Base-by-base conservation (phyloP, 2,888 invertebrate species). In the Charanyca ferruginea region DNA sequence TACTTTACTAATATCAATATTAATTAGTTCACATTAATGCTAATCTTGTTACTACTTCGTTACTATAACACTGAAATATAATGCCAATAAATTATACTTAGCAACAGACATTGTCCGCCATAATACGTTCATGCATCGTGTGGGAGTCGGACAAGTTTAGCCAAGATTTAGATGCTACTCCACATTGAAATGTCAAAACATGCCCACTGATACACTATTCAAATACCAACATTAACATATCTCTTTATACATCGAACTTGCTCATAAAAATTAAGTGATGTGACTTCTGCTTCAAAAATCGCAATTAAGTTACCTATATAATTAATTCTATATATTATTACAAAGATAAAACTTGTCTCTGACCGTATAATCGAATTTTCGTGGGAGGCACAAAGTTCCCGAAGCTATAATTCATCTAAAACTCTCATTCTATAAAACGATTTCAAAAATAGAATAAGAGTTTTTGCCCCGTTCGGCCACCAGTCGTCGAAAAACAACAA, bases 401-500 rank as follows among this genome's bases (percentile, higher is more conserved):
- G 61, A 54, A 61, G 60, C 57, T 58, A 83, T 83, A 83, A 82
- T 73, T 82, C 83, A 83, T 83, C 54, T 60, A 79, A 79, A 79
- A 73, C 59, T 72, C 73, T 79, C 74, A 73, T 83, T 64, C 77
- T 73, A 73, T 73, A 74, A 78, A 80, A 66, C 72, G 74, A 77
- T 83, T 82, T 66, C 69, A 77, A 81, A 84, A 79, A 78, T 80
- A 80, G 73, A 84, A 81, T 55, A 79, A 76, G 62, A 80, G 63
- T 79, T 85, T 86, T 89, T 85, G 86, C 79, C 83, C 76, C 82
- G 72, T 83, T 83, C 84, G 90, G 90, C 92, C 92, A 91, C 91
- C 92, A 87, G 85, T 88, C 87, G 85, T 87, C 86, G 87, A 93
- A 93, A 94, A 94, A 94, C 90, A 91, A 93, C 93, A 94, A 94